Evolutionary conservation across 2,113 vertebrate genomes (phyloP), one percentile per base, ranked within the genome.

Genomic region (Myxocyprinus asiaticus): DNA sequence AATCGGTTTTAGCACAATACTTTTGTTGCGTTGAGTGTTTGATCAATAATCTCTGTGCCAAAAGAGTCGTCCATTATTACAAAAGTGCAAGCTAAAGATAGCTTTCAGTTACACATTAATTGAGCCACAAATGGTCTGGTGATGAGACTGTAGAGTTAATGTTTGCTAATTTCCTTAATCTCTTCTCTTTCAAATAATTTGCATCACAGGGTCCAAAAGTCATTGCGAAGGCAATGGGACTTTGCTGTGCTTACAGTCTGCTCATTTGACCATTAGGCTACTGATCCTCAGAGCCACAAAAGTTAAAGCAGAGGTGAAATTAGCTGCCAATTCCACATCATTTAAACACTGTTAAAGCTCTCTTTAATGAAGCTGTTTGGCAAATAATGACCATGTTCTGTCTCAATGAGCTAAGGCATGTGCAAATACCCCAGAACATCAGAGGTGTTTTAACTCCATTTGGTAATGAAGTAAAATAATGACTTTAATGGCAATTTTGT

Each of bases 81-180:
- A 67, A 83, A 70, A 75, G 72, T 45, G 45, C 67, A 65, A 12
- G 15, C 82, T 79, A 76, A 83, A 77, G 77, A 87, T 82, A 71
- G 61, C 66, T 73, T 84, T 64, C 59, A 33, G 11, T 69, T 22
- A 47, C 74, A 80, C 87, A 84, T 89, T 67, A 86, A 88, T 86
- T 78, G 72, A 77, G 80, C 68, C 78, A 43, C 53, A 87, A 66
- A 76, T 77, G 43, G 47, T 22, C 81, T 83, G 84, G 89, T 86
- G 86, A 88, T 89, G 83, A 82, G 83, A 89, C 86, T 88, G 69
- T 85, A 76, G 51, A 61, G 64, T 74, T 87, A 85, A 89, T 78
- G 84, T 79, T 78, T 43, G 79, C 59, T 81, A 84, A 84, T 84
- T 66, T 78, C 44, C 79, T 12, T 63, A 3, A 56, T 76, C 74